phyloP scores from a whole-genome alignment of 2,113 vertebrate species.

The Chaetodon trifascialis region DNA sequence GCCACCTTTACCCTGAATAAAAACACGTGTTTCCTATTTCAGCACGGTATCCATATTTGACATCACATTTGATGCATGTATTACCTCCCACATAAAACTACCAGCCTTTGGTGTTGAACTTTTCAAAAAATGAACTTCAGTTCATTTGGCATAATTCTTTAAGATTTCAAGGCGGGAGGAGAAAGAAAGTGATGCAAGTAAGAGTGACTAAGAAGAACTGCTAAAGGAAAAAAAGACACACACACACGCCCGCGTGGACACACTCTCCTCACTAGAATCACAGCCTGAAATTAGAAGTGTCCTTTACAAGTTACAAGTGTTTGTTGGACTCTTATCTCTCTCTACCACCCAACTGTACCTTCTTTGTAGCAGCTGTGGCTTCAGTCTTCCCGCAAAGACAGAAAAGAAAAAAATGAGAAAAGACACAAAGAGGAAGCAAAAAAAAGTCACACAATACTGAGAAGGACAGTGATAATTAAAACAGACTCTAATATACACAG shows the following conservation, averaged over 20 bases:
- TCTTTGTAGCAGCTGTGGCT: slow-evolving; percentile 62
- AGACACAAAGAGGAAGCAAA: slow-evolving; percentile 36
- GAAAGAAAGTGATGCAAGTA: neutral
- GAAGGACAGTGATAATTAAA: neutral
- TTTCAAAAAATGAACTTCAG: neutral
- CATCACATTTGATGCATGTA: neutral
- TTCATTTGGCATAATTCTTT: neutral
- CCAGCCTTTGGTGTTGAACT: neutral
- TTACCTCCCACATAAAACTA: neutral
- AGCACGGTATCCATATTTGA: neutral
- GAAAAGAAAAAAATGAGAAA: slow-evolving; percentile 18
- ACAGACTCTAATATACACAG: neutral
- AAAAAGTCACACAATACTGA: slow-evolving; percentile 5
- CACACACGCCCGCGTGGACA: neutral
- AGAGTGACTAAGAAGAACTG: neutral
- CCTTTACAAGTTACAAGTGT: neutral
- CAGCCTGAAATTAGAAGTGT: slow-evolving; percentile 36
- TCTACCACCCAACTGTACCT: slow-evolving; percentile 67
- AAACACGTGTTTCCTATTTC: neutral
- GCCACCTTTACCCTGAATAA: neutral
- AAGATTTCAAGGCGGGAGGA: neutral
- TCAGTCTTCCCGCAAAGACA: slow-evolving; percentile 70
- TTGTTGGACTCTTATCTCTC: slow-evolving; percentile 13
- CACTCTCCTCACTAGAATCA: neutral
- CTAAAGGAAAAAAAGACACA: too few relatives aligned